Base-by-base conservation (phyloP, 2,888 invertebrate genomes). In the Cheilosia variabilis region DNA sequence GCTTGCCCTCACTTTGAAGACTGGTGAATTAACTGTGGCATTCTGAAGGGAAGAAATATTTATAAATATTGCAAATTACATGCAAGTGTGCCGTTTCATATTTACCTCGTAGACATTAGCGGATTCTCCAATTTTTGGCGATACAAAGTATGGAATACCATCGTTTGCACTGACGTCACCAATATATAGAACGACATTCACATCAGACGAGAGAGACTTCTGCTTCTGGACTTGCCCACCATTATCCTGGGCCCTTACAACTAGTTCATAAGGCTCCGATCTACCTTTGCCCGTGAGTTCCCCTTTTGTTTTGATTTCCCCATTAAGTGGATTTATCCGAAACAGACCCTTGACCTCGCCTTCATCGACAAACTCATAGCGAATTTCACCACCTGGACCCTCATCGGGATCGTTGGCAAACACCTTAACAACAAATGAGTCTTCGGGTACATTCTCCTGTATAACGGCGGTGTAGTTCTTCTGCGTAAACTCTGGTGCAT, bases 121-220 rank as follows among this genome's bases (percentile, higher is more conserved):
- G n/a, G 93, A 92, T 90, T 96, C 96, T 50, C 95, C 95, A 4
- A 94, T 91, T 7, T 94, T 94, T 0, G 96, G 96, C 69, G 95
- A 93, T 17, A 96, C 94, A 89, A 96, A 96, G 27, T 94, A 93
- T 0, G 96, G 96, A 1, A 96, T 95, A 0, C 96, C 96, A 90
- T 96, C 96, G 89, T 96, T 96, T 77, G 95, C 95, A 63, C 96
- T 96, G 0, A 96, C 96, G 88, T 97, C 96, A 0, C 96, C 96
- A 47, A 97, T 95, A 87, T 95, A 95, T 3, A 97, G 90, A 0
- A 93, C 93, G 0, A 96, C 91, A 5, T 93, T 93, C 0, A 95
- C 94, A 84, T 95, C 95, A 0, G 95, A 93, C 55, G 93, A 94
- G 6, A 96, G 93, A 0, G 93, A 94, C 10, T 89, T 88, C 63